Conservation (phyloP, 1,140 invertebrate species). For the Campodea augens region DNA sequence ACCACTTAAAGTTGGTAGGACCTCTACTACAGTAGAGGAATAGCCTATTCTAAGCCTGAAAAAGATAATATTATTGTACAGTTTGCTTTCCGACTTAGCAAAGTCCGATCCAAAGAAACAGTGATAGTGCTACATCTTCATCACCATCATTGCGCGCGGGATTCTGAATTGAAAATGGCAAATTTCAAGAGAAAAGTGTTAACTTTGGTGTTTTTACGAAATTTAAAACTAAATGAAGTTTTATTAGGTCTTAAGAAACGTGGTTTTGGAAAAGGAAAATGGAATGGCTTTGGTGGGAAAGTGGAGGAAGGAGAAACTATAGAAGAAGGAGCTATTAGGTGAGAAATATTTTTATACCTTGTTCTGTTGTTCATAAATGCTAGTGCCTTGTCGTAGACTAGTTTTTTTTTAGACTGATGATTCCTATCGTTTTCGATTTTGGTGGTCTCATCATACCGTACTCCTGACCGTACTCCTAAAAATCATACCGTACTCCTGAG, state of each 20-base stretch:
- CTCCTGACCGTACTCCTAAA: neutral
- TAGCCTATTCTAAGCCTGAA: too few species aligned
- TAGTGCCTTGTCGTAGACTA: neutral
- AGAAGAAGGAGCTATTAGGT: slow-evolving; percentile 37
- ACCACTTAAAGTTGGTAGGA: too few species aligned
- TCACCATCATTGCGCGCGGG: too few species aligned
- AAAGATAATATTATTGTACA: too few species aligned
- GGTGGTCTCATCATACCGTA: neutral
- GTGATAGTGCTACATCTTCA: too few species aligned
- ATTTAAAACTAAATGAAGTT: slow-evolving; percentile 28
- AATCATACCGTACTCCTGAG: too few species aligned
- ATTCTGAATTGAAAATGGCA: too few species aligned
- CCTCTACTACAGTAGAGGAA: too few species aligned
- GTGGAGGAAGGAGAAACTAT: slow-evolving; percentile 44
- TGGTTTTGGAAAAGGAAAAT: slow-evolving; percentile 46
- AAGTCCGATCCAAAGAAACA: too few species aligned
- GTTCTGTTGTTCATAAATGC: neutral
- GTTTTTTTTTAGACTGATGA: too few species aligned
- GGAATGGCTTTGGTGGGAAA: slow-evolving; percentile 72
- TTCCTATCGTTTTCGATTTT: neutral
- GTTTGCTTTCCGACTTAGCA: too few species aligned
- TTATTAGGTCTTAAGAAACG: slow-evolving; percentile 51
- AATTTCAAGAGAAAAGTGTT: slow-evolving; percentile 33
- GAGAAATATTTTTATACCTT: slow-evolving; percentile 2
- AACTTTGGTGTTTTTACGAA: slow-evolving; percentile 38